Conservation (phyloP, 2,113 vertebrate genomes). For the Gorsachius goisagi region DNA sequence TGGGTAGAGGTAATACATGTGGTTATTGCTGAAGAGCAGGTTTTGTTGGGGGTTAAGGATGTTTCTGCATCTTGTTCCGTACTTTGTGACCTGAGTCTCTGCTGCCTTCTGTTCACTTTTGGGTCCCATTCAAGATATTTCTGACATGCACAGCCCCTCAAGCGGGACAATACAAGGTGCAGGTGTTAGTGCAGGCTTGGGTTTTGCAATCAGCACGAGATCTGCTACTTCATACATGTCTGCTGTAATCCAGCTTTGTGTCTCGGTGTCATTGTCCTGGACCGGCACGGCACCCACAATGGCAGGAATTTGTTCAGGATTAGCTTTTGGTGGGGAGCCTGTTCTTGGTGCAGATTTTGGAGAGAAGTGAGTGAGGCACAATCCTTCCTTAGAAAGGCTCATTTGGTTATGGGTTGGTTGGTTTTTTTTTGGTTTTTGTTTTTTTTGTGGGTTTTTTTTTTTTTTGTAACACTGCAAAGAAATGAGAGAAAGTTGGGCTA, state of each 20-base stretch:
- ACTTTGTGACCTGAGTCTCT: too few species aligned
- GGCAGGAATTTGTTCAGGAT: neutral
- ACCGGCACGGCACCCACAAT: fast-evolving
- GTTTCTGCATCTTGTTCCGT: too few species aligned
- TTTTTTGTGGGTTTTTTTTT: too few species aligned
- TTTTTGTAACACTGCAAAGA: neutral
- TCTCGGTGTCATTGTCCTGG: neutral
- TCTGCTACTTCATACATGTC: neutral
- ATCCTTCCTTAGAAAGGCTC: neutral
- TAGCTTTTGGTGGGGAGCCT: neutral
- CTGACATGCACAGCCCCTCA: neutral
- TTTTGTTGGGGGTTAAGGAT: neutral
- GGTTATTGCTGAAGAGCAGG: neutral
- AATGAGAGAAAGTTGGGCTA: neutral
- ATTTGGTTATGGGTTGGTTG: neutral
- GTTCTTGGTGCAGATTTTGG: neutral
- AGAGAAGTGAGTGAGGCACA: neutral
- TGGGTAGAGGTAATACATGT: neutral
- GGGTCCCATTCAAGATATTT: neutral
- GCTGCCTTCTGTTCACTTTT: neutral
- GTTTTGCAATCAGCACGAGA: neutral
- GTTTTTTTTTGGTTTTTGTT: too few species aligned
- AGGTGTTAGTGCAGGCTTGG: neutral
- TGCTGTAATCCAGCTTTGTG: neutral
- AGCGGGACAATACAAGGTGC: neutral